Percentiles rank a stretch among this genome's conserved stretches.
Evolutionary conservation across 2,113 vertebrate species (phyloP).

Genomic region (Maccullochella peelii): DNA sequence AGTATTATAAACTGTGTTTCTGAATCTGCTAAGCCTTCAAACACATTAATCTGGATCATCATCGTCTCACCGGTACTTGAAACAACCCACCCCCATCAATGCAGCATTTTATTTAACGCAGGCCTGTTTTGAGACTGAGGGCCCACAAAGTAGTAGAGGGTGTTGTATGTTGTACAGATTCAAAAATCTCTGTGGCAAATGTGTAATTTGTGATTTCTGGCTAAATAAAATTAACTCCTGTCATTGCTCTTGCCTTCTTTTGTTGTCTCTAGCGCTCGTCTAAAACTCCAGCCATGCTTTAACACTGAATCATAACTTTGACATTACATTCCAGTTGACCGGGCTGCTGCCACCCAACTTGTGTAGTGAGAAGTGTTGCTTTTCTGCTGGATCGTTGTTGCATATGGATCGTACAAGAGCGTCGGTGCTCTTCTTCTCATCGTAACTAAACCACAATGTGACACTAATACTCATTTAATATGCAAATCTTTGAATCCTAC

Average conservation of each 20-base stretch:
- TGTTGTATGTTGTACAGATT: background rate
- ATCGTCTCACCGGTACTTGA: background rate
- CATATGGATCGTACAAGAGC: conserved; percentile 36
- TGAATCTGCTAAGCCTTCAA: background rate
- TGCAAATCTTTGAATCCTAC: conserved; percentile 46
- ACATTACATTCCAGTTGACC: conserved; percentile 64
- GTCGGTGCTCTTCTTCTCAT: conserved; percentile 35
- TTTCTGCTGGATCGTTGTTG: conserved; percentile 22
- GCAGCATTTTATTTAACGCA: background rate
- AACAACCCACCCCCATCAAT: background rate
- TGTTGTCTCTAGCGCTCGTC: conserved; percentile 24
- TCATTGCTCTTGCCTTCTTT: background rate
- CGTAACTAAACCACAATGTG: conserved; percentile 27
- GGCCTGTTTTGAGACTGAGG: background rate
- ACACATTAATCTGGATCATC: background rate
- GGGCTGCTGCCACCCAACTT: conserved; percentile 23
- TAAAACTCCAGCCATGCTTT: conserved; percentile 32
- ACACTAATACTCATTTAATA: conserved; percentile 50
- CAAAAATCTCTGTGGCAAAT: background rate
- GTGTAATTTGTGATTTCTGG: background rate
- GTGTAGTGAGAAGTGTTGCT: conserved; percentile 17
- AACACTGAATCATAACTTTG: conserved; percentile 65
- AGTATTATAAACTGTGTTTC: background rate
- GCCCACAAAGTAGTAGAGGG: background rate
- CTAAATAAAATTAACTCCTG: background rate